phyloP scores from a whole-genome alignment of 2,797 vertebrate genomes.

The Hybognathus amarus region DNA sequence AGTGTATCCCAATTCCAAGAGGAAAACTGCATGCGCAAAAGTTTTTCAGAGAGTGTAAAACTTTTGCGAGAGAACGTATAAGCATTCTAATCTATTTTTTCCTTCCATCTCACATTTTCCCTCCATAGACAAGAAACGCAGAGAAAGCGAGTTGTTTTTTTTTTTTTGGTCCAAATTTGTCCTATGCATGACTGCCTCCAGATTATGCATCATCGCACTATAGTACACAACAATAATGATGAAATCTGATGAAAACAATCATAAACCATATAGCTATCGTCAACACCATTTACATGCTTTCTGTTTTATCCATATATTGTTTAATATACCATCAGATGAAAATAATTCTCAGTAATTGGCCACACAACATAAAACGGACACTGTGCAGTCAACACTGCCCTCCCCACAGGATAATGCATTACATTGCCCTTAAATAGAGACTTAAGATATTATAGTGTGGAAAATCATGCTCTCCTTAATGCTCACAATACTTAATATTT shows the following conservation, averaged over 20 bases:
- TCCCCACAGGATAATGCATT: neutral
- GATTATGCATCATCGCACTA: no score
- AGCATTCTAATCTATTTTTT: neutral
- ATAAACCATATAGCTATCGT: neutral
- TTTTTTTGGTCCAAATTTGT: no score
- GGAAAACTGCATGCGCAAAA: no score
- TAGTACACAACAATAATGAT: neutral
- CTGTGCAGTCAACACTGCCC: neutral
- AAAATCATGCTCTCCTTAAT: neutral
- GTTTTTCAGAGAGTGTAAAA: no score
- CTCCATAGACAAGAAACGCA: neutral
- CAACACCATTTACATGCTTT: neutral
- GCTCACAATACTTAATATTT: neutral
- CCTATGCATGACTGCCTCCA: no score
- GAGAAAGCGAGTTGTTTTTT: no score
- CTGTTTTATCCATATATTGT: neutral
- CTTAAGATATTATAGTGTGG: neutral
- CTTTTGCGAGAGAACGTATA: no score
- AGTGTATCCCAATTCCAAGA: no score
- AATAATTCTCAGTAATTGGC: neutral
- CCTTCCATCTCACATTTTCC: neutral
- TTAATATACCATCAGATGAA: neutral
- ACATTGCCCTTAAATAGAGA: neutral
- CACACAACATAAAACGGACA: neutral
- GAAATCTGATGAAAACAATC: neutral